Base-by-base conservation (phyloP, 2,888 invertebrate genomes). In the Euplagia quadripunctaria region DNA sequence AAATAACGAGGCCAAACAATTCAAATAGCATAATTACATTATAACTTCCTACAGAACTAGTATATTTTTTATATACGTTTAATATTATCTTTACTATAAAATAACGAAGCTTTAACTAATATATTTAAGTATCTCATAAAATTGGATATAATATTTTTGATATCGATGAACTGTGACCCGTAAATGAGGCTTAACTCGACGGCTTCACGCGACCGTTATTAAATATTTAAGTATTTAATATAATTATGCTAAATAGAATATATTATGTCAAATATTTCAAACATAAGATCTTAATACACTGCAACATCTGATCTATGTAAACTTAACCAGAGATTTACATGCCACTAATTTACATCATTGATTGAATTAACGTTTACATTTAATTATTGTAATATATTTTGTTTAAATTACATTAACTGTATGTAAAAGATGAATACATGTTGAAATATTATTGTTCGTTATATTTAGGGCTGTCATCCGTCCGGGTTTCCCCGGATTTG, bases 101-200 rank as follows among this genome's bases (percentile, higher is more conserved):
- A 67, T 71, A 61, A 66, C 61, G 42, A 64, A 64, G 31, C 16
- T 43, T 46, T 68, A 52, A 20, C 63, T 68, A 68, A n/a, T 51
- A 72, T 68, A 68, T 31, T 52, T 43, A 49, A 73, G 65, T 76
- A 74, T 74, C 73, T 72, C 64, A 74, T 82, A 83, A 83, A 83
- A 76, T 79, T 71, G n/a, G 63, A 77, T 72, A 77, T 79, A 78
- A 31, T 31, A 31, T 82, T 78, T 70, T 76, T 75, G 64, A 80
- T 84, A 61, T 71, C 66, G 17, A 65, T 79, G 82, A 82, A 74
- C 83, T 79, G 4, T 78, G 82, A 78, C 82, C 70, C 31, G 12
- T 66, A 65, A 70, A 73, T 69, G 55, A 49, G n/a, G 7, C 17
- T 63, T 17, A 20, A 42, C 9, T 43, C 46, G 31, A 17, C n/a